phyloP scores from a whole-genome alignment of 2,797 vertebrate species.

The Urocyon cinereoargenteus region DNA sequence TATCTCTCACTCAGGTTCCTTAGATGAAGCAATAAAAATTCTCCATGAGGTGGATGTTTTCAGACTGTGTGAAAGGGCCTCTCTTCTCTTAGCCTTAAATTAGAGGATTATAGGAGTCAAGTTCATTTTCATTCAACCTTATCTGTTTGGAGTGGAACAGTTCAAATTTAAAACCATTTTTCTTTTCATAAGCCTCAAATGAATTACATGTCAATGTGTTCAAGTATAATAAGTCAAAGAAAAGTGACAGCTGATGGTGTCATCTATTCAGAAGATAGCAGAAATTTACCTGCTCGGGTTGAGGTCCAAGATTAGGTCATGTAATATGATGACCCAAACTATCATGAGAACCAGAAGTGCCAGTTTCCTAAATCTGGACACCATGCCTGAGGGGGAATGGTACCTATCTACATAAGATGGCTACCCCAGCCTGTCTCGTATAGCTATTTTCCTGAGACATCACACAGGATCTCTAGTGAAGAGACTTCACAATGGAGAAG shows the following conservation, averaged over 20 bases:
- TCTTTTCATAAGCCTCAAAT: conserved; percentile 54
- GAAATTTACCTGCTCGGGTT: neutral
- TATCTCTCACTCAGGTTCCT: conserved; percentile 15
- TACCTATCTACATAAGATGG: rapidly evolving
- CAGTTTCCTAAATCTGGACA: neutral
- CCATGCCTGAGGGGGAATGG: neutral
- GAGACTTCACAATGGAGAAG: too few species aligned
- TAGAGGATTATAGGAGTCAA: conserved; percentile 52
- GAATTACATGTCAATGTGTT: conserved; percentile 58
- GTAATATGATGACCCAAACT: neutral
- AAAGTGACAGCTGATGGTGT: conserved; percentile 31
- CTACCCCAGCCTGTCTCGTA: neutral
- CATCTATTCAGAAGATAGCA: conserved; percentile 35
- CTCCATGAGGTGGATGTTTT: neutral
- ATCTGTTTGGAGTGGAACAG: conserved; percentile 57
- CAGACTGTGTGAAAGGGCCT: neutral
- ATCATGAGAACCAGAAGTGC: conserved; percentile 27
- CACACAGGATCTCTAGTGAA: neutral
- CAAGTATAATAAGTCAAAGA: neutral
- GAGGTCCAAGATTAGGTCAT: conserved; percentile 2
- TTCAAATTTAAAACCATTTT: conserved; percentile 66
- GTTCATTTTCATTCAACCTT: conserved; percentile 73
- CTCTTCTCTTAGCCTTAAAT: conserved; percentile 63
- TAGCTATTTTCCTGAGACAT: neutral
- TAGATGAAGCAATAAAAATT: conserved; percentile 54